These are phyloP conservation scores for Macaria notata DNA, from an alignment of 2,888 invertebrate species.

Conservation along the genomic window DNA sequence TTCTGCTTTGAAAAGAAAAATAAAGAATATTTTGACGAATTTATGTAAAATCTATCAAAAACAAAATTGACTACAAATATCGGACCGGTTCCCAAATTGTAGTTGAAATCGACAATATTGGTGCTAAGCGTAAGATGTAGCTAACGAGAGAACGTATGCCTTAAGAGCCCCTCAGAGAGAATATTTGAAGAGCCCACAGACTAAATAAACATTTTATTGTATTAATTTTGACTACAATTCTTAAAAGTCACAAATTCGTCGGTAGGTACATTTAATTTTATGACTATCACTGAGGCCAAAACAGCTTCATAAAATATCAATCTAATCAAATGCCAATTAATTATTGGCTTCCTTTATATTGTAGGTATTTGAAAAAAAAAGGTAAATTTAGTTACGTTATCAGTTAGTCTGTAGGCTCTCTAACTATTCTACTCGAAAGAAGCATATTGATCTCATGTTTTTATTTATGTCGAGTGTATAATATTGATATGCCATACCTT, in stretches of 20 bases:
- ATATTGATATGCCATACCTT: conserved; percentile 71
- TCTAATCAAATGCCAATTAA: no score
- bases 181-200: no score
- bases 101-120: conserved; percentile 24
- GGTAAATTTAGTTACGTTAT: no score
- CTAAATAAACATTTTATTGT: no score
- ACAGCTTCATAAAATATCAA: no score
- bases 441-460: conserved; percentile 76
- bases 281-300: no score
- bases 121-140: conserved; percentile 27
- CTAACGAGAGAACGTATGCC: conserved; percentile 13
- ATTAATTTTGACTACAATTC: no score
- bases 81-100: conserved; percentile 22
- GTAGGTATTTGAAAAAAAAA: no score
- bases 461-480: conserved; percentile 68
- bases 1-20: conserved; percentile 34
- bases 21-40: conserved; percentile 35
- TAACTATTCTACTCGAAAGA: conserved; percentile 29
- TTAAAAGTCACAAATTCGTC: no score
- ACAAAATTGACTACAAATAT: conserved; percentile 19
- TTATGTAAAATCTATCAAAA: conserved; percentile 19
- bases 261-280: no score
- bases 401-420: no score
- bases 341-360: no score
- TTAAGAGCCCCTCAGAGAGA: conserved; percentile 22